Evolutionary conservation across 1,140 invertebrate genomes (phyloP).

Genomic region (Paracyclopina nana): DNA sequence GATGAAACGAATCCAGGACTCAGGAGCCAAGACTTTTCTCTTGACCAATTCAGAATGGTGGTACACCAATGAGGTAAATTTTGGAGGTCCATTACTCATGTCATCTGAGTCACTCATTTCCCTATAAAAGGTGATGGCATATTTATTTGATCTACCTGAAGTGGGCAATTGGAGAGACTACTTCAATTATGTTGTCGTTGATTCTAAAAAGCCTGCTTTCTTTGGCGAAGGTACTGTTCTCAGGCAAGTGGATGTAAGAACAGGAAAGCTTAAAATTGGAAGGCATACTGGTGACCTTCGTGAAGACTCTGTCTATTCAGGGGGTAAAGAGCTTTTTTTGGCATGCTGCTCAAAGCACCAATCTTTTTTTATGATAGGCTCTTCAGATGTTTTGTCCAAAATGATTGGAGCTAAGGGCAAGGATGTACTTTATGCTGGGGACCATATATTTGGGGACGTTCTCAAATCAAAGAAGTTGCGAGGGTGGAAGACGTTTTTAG

Average conservation of each 20-base stretch:
- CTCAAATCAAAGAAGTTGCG: slow-evolving; percentile 94
- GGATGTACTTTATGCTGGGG: slow-evolving; percentile 94
- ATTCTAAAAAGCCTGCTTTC: slow-evolving; percentile 87
- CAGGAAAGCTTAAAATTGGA: slow-evolving; percentile 62
- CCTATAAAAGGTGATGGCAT: slow-evolving; percentile 59
- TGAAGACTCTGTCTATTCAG: slow-evolving; percentile 43
- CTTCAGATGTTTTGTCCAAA: slow-evolving; percentile 90
- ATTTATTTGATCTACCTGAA: slow-evolving; percentile 73
- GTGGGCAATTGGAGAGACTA: slow-evolving; percentile 63
- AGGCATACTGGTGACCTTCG: slow-evolving; percentile 69
- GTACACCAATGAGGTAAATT: slow-evolving; percentile 61
- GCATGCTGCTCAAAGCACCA: too few species aligned
- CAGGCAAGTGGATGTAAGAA: slow-evolving; percentile 71
- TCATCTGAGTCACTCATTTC: slow-evolving; percentile 25
- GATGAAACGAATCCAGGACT: slow-evolving; percentile 60
- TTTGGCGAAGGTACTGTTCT: slow-evolving; percentile 92
- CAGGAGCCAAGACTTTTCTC: slow-evolving; percentile 81
- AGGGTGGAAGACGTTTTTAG: slow-evolving; percentile 94
- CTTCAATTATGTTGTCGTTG: slow-evolving; percentile 93
- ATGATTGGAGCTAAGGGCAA: slow-evolving; percentile 91
- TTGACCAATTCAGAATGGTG: slow-evolving; percentile 92
- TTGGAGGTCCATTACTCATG: slow-evolving; percentile 21
- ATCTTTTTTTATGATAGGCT: too few species aligned
- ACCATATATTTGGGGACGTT: slow-evolving; percentile 98
- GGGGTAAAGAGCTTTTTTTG: too few species aligned